Base-by-base conservation (phyloP, 2,797 vertebrate species). In the Menidia menidia region DNA sequence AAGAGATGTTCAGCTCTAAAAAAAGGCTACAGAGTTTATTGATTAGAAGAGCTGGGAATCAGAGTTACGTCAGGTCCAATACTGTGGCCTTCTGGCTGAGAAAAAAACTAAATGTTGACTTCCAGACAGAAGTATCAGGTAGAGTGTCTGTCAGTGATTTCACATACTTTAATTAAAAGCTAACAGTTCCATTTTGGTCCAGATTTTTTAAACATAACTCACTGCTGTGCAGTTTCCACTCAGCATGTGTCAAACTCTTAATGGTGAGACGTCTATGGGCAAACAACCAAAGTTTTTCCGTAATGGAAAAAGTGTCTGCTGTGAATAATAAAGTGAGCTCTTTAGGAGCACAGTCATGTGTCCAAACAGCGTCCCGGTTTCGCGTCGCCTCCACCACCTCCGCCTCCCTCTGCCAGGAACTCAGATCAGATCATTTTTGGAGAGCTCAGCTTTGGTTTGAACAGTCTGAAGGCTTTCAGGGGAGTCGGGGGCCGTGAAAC, bases 21-120 rank as follows among this genome's bases (percentile, higher is more conserved):
- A 39, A n/a, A 45, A 65, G 55, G 76, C 69, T 66, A 54, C 35
- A 18, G 56, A 70, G 32, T 64, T 1, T 53, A 81, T 79, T 60
- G 68, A 85, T 87, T 54, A 63, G 35, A 61, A 53, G 72, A 80
- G 75, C 50, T 50, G 55, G 44, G 44, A 72, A 82, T 74, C 65
- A 74, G 81, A 83, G 78, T 47, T 2, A 31, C 12, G n/a, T 66
- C 64, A 72, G 42, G 82, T 77, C 57, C 67, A 47, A n/a, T 45
- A 53, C 71, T 70, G 58, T 69, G 67, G 64, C 39, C 41, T 33
- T 45, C 35, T 62, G 52, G 56, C 42, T 14, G 59, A 65, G 43
- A 60, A 11, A 6, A 59, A 68, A 70, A 73, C 60, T 51, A 6
- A 68, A 51, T 47, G 16, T 47, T 7, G 35, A 39, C 35, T 39